Evolutionary conservation across 2,888 invertebrate species (phyloP).

Genomic region (Stenurella melanura): DNA sequence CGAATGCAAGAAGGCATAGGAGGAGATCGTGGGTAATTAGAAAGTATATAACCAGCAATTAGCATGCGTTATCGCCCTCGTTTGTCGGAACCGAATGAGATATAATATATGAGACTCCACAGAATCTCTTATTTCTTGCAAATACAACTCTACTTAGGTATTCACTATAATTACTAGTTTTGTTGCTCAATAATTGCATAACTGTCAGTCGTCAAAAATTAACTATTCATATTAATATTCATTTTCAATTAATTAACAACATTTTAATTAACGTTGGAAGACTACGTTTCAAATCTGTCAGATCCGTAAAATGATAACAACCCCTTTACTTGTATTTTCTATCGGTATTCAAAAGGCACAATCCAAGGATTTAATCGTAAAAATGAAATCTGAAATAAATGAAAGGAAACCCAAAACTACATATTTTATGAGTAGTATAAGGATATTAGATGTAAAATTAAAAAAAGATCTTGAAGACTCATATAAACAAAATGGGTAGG

Average conservation of each 20-base stretch:
- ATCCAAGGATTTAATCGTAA: too few species aligned
- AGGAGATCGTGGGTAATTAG: slow-evolving; percentile 60
- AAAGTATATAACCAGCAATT: slow-evolving; percentile 60
- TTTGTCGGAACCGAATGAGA: slow-evolving; percentile 56
- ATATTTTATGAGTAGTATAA: too few species aligned
- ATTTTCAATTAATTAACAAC: background rate
- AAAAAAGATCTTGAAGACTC: too few species aligned
- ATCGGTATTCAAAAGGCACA: too few species aligned
- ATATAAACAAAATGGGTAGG: too few species aligned
- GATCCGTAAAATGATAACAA: too few species aligned
- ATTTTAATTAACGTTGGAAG: background rate
- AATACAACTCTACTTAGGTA: background rate
- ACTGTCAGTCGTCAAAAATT: background rate
- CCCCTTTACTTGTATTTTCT: too few species aligned
- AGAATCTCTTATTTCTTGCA: slow-evolving; percentile 12
- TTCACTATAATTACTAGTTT: background rate
- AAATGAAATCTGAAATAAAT: too few species aligned
- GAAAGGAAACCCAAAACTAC: too few species aligned
- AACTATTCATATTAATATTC: slow-evolving; percentile 2
- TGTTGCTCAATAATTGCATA: background rate
- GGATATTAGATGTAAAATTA: too few species aligned
- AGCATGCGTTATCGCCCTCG: slow-evolving; percentile 60
- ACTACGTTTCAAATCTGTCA: too few species aligned
- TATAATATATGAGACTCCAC: slow-evolving; percentile 36
- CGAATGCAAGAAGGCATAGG: slow-evolving; percentile 42